These are phyloP conservation scores for Hololepta plana DNA, from an alignment of 2,888 invertebrate species.

Conservation along the genomic window DNA sequence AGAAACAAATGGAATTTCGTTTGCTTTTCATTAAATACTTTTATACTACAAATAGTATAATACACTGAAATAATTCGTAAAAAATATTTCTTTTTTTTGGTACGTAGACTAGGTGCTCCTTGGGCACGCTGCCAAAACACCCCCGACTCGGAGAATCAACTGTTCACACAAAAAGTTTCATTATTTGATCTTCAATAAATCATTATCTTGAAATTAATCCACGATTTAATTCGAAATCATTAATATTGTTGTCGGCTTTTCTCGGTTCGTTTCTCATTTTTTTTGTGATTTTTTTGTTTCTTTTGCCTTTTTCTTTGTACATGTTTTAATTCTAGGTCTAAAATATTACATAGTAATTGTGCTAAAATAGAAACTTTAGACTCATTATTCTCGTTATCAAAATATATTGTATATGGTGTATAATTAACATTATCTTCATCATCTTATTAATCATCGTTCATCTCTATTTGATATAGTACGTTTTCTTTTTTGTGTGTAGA, in stretches of 20 bases:
- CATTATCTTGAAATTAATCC: no score
- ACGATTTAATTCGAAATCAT: no score
- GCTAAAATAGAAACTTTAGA: constrained; percentile 20
- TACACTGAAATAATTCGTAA: constrained; percentile 19
- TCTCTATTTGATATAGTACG: constrained; percentile 21
- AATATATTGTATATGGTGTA: constrained; percentile 24
- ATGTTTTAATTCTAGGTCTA: constrained; percentile 10
- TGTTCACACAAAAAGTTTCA: constrained; percentile 15
- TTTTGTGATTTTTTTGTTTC: no score
- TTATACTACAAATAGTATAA: constrained; percentile 14
- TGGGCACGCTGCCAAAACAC: constrained; percentile 18
- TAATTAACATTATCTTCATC: no score
- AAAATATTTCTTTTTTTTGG: constrained; percentile 17
- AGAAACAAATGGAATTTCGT: constrained; percentile 7
- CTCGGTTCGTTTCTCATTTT: no score
- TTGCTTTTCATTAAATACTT: constrained; percentile 8
- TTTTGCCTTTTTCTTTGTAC: no score
- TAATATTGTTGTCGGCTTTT: no score
- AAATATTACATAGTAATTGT: constrained; percentile 9
- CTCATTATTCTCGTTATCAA: constrained; percentile 20
- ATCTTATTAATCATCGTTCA: no score
- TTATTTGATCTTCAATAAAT: no score
- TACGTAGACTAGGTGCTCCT: constrained; percentile 20
- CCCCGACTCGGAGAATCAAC: constrained; percentile 11
- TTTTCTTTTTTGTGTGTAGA: constrained; percentile 18